Evolutionary conservation across 2,888 invertebrate species (phyloP).

Genomic region (Thereva unica): DNA sequence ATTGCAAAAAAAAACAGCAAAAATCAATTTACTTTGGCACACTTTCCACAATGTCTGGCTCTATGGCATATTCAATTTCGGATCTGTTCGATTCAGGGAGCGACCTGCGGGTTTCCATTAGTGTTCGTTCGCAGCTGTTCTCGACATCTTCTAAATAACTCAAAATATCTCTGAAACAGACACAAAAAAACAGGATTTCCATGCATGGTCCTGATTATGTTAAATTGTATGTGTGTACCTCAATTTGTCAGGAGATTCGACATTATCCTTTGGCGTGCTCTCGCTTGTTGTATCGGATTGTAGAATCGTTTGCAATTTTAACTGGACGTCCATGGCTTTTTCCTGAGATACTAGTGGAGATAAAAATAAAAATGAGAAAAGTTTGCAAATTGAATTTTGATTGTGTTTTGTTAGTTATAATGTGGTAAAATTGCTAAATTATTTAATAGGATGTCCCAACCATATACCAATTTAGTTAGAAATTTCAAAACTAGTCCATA

Average conservation of each 20-base stretch:
- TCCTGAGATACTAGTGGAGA: conserved; percentile 1
- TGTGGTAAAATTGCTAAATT: no score
- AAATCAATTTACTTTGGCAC: conserved; percentile 53
- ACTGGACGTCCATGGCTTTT: conserved; percentile 20
- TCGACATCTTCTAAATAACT: conserved; percentile 57
- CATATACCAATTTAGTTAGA: no score
- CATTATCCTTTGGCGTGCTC: not conserved
- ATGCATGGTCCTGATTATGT: not conserved
- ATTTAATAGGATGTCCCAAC: no score
- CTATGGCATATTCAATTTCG: conserved; percentile 56
- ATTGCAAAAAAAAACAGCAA: not conserved
- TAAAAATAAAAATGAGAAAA: no score
- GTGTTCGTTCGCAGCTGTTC: conserved; percentile 56
- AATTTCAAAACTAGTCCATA: no score
- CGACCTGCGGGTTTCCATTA: conserved; percentile 54
- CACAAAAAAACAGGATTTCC: not conserved
- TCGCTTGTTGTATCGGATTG: conserved; percentile 6
- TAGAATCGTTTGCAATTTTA: conserved; percentile 32
- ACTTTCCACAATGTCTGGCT: conserved; percentile 57
- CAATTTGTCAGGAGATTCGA: conserved; percentile 37
- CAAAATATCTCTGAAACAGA: conserved; percentile 52
- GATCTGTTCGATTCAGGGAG: conserved; percentile 55
- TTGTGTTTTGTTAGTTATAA: no score
- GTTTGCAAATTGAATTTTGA: no score
- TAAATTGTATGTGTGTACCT: conserved; percentile 38